A percentile compares a stretch with the other conserved stretches of the same genome.
Evolutionary conservation across 2,888 invertebrate species (phyloP).

Genomic region (Yponomeuta malinellus): DNA sequence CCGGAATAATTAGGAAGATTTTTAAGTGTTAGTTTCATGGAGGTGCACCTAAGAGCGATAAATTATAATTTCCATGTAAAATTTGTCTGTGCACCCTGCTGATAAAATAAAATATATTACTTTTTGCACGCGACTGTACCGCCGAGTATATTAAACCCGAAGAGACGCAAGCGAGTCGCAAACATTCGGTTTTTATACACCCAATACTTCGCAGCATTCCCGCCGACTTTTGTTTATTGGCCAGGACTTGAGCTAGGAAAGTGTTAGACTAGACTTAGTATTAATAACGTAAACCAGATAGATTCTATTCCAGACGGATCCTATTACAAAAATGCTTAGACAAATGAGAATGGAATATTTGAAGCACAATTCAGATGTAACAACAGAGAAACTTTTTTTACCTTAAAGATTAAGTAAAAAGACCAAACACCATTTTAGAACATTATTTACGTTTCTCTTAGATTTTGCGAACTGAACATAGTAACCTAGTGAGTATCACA

Average conservation of each 20-base stretch:
- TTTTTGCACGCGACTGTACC: constrained; percentile 37
- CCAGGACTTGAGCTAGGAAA: constrained; percentile 27
- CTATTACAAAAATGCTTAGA: background rate
- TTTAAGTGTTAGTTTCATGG: too few species aligned
- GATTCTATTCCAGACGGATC: background rate
- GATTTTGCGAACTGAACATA: too few species aligned
- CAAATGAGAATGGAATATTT: background rate
- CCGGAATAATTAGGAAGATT: too few species aligned
- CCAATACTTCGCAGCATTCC: constrained; percentile 73
- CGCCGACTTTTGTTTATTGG: constrained; percentile 71
- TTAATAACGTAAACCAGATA: constrained; percentile 9
- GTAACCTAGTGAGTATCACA: too few species aligned
- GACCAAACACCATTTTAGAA: too few species aligned
- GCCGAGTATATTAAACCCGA: constrained; percentile 69
- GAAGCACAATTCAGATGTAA: too few species aligned
- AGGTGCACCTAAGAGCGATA: too few species aligned
- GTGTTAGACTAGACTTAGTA: constrained; percentile 25
- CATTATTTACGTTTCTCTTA: too few species aligned
- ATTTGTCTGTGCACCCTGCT: too few species aligned
- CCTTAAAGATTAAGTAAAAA: too few species aligned
- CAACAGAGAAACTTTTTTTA: background rate
- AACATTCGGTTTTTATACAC: constrained; percentile 75
- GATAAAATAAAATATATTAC: background rate
- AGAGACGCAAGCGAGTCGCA: constrained; percentile 46
- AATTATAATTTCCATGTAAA: too few species aligned